Percentiles rank a stretch among this genome's conserved stretches.
These are phyloP conservation scores for Prinia subflava DNA, from an alignment of 2,113 vertebrate genomes.

Conservation along the genomic window DNA sequence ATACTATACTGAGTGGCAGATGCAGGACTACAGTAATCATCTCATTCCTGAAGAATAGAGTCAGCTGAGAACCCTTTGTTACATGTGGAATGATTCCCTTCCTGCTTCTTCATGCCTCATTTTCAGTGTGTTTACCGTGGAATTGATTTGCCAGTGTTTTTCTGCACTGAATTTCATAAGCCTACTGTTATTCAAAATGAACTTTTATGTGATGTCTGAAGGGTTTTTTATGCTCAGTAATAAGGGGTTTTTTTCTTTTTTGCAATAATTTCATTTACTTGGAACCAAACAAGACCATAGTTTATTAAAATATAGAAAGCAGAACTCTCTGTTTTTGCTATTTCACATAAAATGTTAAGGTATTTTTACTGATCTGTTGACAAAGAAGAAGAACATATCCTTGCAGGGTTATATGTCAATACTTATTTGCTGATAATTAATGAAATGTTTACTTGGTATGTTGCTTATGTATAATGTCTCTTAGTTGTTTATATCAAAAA, in stretches of 20 bases:
- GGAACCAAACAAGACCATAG: not conserved
- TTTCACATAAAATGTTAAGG: not conserved
- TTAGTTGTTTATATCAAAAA: not conserved
- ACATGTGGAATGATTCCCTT: not conserved
- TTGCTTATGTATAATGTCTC: not conserved
- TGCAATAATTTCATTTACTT: not conserved
- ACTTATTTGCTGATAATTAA: not conserved
- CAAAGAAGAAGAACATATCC: not conserved
- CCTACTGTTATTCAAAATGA: not conserved
- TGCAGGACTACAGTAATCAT: not conserved
- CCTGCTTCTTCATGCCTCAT: not conserved
- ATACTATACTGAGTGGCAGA: not conserved
- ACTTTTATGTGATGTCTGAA: not conserved
- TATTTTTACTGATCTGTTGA: constrained; percentile 4
- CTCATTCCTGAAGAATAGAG: not conserved
- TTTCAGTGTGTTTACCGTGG: not conserved
- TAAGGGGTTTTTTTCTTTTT: not conserved
- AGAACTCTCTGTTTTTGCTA: not conserved
- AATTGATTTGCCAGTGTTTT: not conserved
- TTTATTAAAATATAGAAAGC: not conserved
- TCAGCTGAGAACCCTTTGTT: not conserved
- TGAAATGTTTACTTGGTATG: not conserved
- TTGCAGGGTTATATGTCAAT: not conserved
- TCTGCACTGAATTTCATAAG: not conserved
- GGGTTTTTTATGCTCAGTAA: not conserved